phyloP scores from a whole-genome alignment of 1,140 invertebrate genomes.

The Drosophila varians region DNA sequence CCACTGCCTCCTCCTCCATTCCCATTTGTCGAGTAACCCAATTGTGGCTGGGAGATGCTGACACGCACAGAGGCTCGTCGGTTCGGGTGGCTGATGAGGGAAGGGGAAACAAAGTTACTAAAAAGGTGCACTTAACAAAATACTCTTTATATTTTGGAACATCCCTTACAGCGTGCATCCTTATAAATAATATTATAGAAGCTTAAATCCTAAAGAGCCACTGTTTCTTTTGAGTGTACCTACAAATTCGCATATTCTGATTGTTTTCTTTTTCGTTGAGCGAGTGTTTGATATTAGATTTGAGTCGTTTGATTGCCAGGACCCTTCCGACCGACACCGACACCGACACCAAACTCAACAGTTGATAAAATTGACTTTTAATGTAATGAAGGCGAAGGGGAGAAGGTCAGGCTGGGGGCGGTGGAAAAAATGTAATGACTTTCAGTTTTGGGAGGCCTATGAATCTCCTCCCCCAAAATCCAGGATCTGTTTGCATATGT shows the following conservation, averaged over 20 bases:
- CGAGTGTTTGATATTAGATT: constrained; percentile 63
- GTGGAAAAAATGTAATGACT: constrained; percentile 42
- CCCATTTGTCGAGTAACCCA: constrained; percentile 65
- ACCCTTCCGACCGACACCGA: constrained; percentile 2
- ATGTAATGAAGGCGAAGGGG: constrained; percentile 28
- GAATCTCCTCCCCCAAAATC: neutral
- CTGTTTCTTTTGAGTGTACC: neutral
- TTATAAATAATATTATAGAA: too few relatives aligned
- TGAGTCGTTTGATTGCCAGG: constrained; percentile 47
- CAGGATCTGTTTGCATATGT: constrained; percentile 24
- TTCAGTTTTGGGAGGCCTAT: constrained; percentile 6
- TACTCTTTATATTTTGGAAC: too few relatives aligned
- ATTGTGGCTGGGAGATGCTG: constrained; percentile 70
- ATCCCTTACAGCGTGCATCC: too few relatives aligned
- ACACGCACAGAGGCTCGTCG: constrained; percentile 73
- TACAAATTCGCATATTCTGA: constrained; percentile 37
- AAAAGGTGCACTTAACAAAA: neutral
- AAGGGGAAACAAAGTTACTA: neutral
- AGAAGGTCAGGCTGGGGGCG: neutral
- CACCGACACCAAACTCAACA: constrained; percentile 41
- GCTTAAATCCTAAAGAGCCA: neutral
- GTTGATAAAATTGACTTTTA: constrained; percentile 68
- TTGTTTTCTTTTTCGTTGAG: constrained; percentile 40
- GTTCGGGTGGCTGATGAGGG: constrained; percentile 69
- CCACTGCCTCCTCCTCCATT: constrained; percentile 24